Evolutionary conservation across 2,113 vertebrate species (phyloP).

Genomic region (Syngnathus typhle): DNA sequence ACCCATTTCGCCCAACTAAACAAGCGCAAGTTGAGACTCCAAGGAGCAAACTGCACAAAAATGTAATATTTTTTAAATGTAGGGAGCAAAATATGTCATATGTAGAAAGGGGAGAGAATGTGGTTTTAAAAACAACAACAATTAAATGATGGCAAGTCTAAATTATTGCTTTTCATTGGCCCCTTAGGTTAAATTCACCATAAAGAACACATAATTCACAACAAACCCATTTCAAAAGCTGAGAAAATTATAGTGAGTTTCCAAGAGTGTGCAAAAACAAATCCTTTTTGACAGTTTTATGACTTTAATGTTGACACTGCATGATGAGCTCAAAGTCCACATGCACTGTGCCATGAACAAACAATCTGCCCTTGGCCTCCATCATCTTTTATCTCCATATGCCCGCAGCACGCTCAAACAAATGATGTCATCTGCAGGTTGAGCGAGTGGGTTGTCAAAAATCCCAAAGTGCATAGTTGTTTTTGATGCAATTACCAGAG

Average conservation of each 20-base stretch:
- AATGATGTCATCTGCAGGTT: conserved; percentile 13
- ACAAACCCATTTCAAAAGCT: too few relatives aligned
- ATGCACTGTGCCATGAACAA: conserved; percentile 40
- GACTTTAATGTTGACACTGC: conserved; percentile 21
- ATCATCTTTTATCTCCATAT: conserved; percentile 26
- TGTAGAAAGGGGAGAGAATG: too few relatives aligned
- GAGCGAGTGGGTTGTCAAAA: conserved; percentile 25
- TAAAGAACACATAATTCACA: too few relatives aligned
- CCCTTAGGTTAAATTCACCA: too few relatives aligned
- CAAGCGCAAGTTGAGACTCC: too few relatives aligned
- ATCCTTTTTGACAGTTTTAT: neutral
- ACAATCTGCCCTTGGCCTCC: conserved; percentile 23
- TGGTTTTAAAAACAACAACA: too few relatives aligned
- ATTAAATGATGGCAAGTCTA: too few relatives aligned
- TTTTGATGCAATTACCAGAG: conserved; percentile 19
- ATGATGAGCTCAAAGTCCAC: conserved; percentile 57
- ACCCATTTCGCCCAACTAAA: too few relatives aligned
- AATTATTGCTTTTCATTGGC: too few relatives aligned
- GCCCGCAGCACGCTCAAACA: conserved; percentile 46
- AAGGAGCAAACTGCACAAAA: too few relatives aligned
- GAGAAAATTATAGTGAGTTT: neutral
- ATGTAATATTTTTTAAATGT: too few relatives aligned
- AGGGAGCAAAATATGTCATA: too few relatives aligned
- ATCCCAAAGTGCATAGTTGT: neutral
- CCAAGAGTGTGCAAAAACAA: neutral